A percentile compares a stretch with the other conserved stretches of the same genome.
Evolutionary conservation across 53 echinoderm and acorn worm species (phyloP).

Genomic region (Astropecten irregularis): DNA sequence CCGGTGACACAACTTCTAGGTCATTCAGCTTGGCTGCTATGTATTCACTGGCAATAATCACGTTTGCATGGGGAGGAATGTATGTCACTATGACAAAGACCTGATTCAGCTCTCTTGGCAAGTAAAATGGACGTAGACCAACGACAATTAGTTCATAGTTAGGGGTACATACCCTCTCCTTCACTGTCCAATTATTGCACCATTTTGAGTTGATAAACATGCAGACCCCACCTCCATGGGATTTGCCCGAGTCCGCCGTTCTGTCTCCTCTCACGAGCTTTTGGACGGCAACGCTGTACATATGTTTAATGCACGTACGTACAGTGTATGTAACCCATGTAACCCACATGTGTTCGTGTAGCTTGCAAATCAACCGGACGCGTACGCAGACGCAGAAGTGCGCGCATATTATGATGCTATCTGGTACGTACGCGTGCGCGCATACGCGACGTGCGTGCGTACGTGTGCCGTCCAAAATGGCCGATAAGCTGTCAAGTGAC

Average conservation of each 20-base stretch:
- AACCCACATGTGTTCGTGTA: no score
- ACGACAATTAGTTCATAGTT: constrained; percentile 38
- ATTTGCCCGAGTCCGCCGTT: constrained; percentile 30
- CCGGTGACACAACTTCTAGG: constrained; percentile 10
- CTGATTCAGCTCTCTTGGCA: constrained; percentile 65
- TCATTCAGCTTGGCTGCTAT: constrained; percentile 40
- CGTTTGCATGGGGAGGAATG: constrained; percentile 57
- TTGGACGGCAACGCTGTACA: no score
- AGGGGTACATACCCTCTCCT: neutral
- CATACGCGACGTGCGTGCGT: no score
- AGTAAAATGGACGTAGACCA: constrained; percentile 53
- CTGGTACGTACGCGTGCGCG: no score
- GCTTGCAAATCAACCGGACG: no score
- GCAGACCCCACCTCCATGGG: constrained; percentile 13
- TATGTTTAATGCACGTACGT: no score
- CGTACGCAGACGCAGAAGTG: no score
- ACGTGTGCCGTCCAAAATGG: no score
- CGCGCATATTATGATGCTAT: no score
- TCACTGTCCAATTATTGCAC: constrained; percentile 23
- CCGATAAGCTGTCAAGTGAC: no score
- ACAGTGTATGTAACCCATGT: no score
- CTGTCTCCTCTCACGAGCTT: constrained; percentile 41
- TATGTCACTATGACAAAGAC: constrained; percentile 54
- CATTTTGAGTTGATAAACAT: neutral
- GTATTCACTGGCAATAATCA: constrained; percentile 27